Evolutionary conservation across 2,797 vertebrate genomes (phyloP), one percentile per base, ranked within the genome.

Genomic region (Triplophysa yarkandensis): DNA sequence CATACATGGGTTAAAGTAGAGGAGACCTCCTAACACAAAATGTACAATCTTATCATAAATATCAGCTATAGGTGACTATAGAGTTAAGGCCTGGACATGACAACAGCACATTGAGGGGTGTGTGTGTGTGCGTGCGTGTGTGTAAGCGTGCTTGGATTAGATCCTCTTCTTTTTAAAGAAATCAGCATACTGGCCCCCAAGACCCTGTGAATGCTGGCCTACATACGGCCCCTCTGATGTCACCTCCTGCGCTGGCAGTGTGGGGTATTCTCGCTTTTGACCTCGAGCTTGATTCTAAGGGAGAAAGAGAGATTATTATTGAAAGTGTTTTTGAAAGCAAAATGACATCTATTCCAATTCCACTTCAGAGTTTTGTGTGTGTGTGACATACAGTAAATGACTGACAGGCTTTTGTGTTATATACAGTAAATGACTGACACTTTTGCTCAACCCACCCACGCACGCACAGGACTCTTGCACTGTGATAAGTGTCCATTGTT

Each of bases 131-230:
- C 76, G 27, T 17, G 70, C 19, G 3, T 66, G 30, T 6, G 27
- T 68, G 67, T 57, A 32, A 34, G 72, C 6, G 43, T 43, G 36
- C 4, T 17, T 68, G 14, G 62, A 87, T 66, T 94, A 98, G 65
- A 98, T 94, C 17, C 96, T 93, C 84, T 98, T 99, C 87, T 97
- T 96, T 83, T 99, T 98, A 39, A 97, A 94, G 71, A 95, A 93
- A 81, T 98, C 96, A 0, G 94, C 85, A 17, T 93, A 96, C 71
- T 92, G 92, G 0, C 88, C 90, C 1, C 93, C 91, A 0, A 95
- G 87, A 77, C 93, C 93, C 77, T 94, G 93, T 25, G 93, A 85
- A 68, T 94, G 94, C 83, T 93, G 95, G 64, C 93, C 93, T 1
- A 91, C 87, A 76, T 93, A 90, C 9, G 93, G 92, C 4, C 76